Evolutionary conservation across 2,888 invertebrate genomes (phyloP), one percentile per base, ranked within the genome.

Genomic region (Tyria jacobaeae): DNA sequence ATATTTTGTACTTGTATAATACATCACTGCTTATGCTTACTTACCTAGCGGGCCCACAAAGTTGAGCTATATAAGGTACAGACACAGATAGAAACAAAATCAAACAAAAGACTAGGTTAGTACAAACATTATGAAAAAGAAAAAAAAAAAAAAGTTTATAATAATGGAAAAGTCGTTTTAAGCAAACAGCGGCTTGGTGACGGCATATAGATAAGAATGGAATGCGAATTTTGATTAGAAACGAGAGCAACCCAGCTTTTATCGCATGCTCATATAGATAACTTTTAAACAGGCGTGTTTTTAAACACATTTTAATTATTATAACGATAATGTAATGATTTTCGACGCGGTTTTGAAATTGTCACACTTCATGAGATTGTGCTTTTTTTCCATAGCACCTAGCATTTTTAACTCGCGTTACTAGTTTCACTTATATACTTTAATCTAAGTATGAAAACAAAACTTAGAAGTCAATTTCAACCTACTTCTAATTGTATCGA

Each of bases 161-260:
- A 83, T 78, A 83, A 83, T 83, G 79, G 81, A 83, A 85, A 79
- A 78, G 71, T 78, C 74, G 80, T 81, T 80, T 79, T 71, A 75
- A 84, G 84, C 82, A 88, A 86, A 88, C 84, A 88, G 84, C 73
- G 78, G 80, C 80, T 84, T 80, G 82, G 81, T 86, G 87, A 85
- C 86, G 86, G 76, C 81, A 80, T 65, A 64, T 58, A 89, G 92
- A 92, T 92, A 92, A 91, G 82, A 80, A 71, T 77, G 89, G 91
- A 91, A 92, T 92, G 89, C 86, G 85, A 89, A 89, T 89, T 90
- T 87, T 85, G 90, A 91, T 92, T 90, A 90, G 85, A 87, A 91
- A 90, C 85, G 87, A 89, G 89, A 89, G 83, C 90, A 89, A 80
- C 74, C 76, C 86, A 72, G 78, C 79, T 81, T 85, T 91, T 89